These are phyloP conservation scores for Parambassis ranga DNA, from an alignment of 2,797 vertebrate genomes.

Conservation along the genomic window DNA sequence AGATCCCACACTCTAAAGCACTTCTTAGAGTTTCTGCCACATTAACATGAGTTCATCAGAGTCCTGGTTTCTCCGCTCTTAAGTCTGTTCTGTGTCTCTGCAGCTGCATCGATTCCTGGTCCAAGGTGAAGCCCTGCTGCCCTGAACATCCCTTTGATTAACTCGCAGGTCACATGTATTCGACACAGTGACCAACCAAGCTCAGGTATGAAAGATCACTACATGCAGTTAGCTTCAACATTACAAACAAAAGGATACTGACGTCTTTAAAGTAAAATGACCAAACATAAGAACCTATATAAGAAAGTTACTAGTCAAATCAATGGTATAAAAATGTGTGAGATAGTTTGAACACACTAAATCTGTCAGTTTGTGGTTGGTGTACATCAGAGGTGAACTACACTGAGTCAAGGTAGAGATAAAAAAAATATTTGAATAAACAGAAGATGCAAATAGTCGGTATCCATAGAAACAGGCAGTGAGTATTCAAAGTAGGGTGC, in stretches of 20 bases:
- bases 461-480: too few species aligned
- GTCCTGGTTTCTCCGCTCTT: not conserved
- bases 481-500: too few species aligned
- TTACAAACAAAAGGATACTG: not conserved
- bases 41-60: not conserved
- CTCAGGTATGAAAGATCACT: slow-evolving; percentile 67
- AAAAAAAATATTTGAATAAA: too few species aligned
- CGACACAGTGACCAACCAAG: slow-evolving; percentile 59
- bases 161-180: slow-evolving; percentile 54
- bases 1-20: not conserved
- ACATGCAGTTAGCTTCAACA: too few species aligned
- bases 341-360: not conserved
- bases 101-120: slow-evolving; percentile 85
- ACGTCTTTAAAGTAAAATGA: too few species aligned
- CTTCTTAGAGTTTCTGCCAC: not conserved
- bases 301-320: too few species aligned
- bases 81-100: not conserved
- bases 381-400: too few species aligned
- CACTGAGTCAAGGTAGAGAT: too few species aligned
- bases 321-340: not conserved
- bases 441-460: too few species aligned
- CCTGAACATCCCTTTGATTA: slow-evolving; percentile 86
- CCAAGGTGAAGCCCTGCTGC: slow-evolving; percentile 84
- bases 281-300: too few species aligned
- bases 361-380: too few species aligned